phyloP scores from a whole-genome alignment of 2,113 vertebrate genomes.

The Malaclemys terrapin region DNA sequence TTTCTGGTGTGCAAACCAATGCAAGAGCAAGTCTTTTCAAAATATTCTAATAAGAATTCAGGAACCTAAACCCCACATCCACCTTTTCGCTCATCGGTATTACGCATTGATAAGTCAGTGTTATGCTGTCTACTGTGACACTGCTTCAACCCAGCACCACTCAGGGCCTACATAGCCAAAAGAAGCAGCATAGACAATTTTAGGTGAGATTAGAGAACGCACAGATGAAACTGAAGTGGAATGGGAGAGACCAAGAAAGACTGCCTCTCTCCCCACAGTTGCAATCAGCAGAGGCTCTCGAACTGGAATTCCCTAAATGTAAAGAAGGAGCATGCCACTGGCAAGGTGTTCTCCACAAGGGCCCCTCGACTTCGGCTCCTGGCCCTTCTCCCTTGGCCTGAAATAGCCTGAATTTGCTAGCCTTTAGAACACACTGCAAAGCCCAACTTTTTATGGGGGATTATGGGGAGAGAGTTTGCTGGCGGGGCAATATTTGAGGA shows the following conservation, averaged over 20 bases:
- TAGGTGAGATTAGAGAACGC: not conserved
- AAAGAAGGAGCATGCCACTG: not conserved
- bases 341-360: not conserved
- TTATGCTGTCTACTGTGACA: not conserved
- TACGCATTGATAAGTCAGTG: not conserved
- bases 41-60: not conserved
- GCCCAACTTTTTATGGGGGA: not conserved
- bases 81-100: not conserved
- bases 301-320: not conserved
- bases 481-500: not conserved
- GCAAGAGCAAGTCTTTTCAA: not conserved
- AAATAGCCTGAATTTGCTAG: constrained; percentile 26
- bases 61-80: not conserved
- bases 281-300: not conserved
- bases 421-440: constrained; percentile 11
- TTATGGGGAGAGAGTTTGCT: constrained; percentile 39
- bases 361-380: not conserved
- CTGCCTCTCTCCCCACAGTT: not conserved
- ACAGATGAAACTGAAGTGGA: not conserved
- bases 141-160: not conserved
- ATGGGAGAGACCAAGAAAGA: not conserved
- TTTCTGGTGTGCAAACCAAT: not conserved
- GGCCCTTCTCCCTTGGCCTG: not conserved
- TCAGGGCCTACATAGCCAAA: not conserved
- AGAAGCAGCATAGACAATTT: not conserved